These are phyloP conservation scores for Tolypeutes matacus DNA, from an alignment of 2,797 vertebrate species.

Conservation along the genomic window DNA sequence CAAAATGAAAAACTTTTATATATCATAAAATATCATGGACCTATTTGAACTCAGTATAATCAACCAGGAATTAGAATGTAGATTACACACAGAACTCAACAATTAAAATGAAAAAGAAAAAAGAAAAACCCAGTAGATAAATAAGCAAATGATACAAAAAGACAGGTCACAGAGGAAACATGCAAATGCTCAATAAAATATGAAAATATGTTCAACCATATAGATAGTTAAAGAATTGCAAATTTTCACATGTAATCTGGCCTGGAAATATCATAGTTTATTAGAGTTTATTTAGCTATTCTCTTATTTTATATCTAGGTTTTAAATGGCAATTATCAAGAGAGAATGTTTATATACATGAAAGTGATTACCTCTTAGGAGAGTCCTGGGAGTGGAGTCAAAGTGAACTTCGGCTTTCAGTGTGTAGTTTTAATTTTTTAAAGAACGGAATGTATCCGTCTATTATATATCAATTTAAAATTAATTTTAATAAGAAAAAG, in stretches of 20 bases:
- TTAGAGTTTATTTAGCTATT: neutral
- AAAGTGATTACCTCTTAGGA: neutral
- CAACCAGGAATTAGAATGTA: neutral
- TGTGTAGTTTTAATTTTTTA: neutral
- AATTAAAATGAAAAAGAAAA: neutral
- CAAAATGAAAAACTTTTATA: neutral
- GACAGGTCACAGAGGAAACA: neutral
- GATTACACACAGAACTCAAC: neutral
- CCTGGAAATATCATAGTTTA: neutral
- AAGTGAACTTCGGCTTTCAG: neutral
- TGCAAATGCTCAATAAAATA: neutral
- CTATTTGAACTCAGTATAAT: neutral
- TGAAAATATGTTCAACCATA: neutral
- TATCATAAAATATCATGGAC: neutral
- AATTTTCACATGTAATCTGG: neutral
- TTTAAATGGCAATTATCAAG: conserved; percentile 36
- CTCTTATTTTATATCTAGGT: neutral
- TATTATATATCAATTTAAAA: conserved; percentile 7
- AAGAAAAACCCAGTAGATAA: neutral
- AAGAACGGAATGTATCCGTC: neutral
- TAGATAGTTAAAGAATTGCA: neutral
- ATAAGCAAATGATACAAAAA: neutral
- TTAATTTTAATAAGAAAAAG: conserved; percentile 8
- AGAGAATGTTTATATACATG: neutral
- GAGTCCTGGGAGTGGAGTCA: neutral